These are phyloP conservation scores for Entomobrya multifasciata DNA, from an alignment of 2,888 invertebrate species.

Conservation along the genomic window DNA sequence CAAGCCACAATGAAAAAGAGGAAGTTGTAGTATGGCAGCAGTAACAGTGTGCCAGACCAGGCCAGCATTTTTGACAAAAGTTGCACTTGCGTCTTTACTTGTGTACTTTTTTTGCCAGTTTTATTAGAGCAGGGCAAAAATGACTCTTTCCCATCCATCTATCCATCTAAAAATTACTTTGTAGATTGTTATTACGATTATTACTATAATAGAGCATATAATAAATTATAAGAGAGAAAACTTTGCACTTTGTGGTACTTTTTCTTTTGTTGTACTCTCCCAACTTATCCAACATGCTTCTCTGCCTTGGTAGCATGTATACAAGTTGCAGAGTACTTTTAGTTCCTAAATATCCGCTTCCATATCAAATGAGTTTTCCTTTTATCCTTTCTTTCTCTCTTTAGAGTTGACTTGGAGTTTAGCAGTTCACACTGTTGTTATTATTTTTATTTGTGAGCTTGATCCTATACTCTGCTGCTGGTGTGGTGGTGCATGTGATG, in stretches of 20 bases:
- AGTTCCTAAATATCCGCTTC: background rate
- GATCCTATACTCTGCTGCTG: background rate
- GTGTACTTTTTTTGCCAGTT: background rate
- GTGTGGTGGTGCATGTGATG: slow-evolving; percentile 7
- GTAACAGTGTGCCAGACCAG: too few relatives aligned
- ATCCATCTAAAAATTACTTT: slow-evolving; percentile 14
- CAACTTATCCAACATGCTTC: too few relatives aligned
- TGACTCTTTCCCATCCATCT: slow-evolving; percentile 16
- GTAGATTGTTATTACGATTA: slow-evolving; percentile 3
- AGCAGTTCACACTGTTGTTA: background rate
- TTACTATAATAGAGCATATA: background rate
- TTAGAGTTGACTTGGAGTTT: too few relatives aligned
- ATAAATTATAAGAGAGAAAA: too few relatives aligned
- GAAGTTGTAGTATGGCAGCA: background rate
- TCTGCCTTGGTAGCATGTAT: too few relatives aligned
- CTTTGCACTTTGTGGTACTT: background rate
- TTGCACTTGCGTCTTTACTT: slow-evolving; percentile 58
- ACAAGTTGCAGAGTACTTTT: background rate
- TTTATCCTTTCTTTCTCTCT: background rate
- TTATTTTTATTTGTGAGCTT: background rate
- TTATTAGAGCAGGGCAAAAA: slow-evolving; percentile 23
- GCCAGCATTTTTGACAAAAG: slow-evolving; percentile 16
- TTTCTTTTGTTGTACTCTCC: background rate
- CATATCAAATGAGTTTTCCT: background rate
- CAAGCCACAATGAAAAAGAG: background rate